Base-by-base conservation (phyloP, 2,888 invertebrate species). In the Amblyjoppa proteus region DNA sequence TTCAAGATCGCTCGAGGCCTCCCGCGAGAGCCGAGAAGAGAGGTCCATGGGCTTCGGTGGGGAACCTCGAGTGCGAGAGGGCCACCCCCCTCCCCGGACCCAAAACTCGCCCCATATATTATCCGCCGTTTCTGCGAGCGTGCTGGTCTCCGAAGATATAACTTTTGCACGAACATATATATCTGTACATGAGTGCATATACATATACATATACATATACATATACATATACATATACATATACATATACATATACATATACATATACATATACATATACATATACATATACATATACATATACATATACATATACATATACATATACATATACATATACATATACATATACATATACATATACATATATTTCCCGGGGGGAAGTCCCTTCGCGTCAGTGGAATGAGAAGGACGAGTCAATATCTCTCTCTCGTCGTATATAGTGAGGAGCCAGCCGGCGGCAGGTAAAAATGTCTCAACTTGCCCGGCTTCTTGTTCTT, bases 401-500 rank as follows among this genome's bases (percentile, higher is more conserved):
- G 76, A 81, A 78, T 87, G 81, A 85, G 88, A 88, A 87, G 90
- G 90, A 91, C 89, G 90, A 92, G 91, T 91, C 91, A 91, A 91
- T 91, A 89, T 89, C 87, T 90, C 88, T 89, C 81, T 87, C 85
- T 88, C 87, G 76, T 83, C 85, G 69, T 73, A 71, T 82, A 66
- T 74, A 81, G 34, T 28, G 49, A 73, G 89, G 76, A 89, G 88
- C 31, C 31, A 87, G 88, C 87, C 88, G 71, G 73, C 76, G 87
- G 88, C 91, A 92, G 91, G 91, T 92, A 92, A 92, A 92, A 92
- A 92, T 92, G 92, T 92, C 92, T 92, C 92, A 92, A 92, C 92
- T 92, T 92, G 90, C 88, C 87, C 77, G 64, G 81, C 78, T 84
- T 83, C 81, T 89, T 85, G 66, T 87, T 88, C 88, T 86, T 88